Evolutionary conservation across 2,113 vertebrate species (phyloP), one percentile per base, ranked within the genome.

Genomic region (Psilopogon haemacephalus): DNA sequence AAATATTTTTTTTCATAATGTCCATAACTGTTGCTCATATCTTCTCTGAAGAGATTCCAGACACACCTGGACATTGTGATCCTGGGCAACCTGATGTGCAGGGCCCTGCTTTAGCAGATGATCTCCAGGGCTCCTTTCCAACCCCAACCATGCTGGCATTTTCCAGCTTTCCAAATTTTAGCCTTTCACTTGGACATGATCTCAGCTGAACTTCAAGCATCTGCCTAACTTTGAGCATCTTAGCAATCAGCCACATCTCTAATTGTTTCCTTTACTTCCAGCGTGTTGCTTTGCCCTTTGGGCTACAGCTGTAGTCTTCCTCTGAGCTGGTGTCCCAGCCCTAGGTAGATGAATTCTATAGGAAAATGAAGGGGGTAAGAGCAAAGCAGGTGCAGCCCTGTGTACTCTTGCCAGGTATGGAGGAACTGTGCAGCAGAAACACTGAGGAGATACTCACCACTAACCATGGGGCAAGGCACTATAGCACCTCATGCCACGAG

Each of bases 391-490:
- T 23, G 55, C 27, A 28, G 37, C 12, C 2, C n/a, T n/a, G 14
- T 2, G 3, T 3, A 7, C 5, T n/a, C 77, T 33, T 33, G 46
- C n/a, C 5, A 3, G 10, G 18, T 1, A 3, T 12, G 23, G 28
- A 65, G 28, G 20, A 50, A 21, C 7, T 11, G 5, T 2, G 3
- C 7, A 13, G 15, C 27, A 72, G 28, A 44, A 37, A n/a, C 12
- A 1, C 8, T n/a, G 42, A 17, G 18, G 19, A 37, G 19, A 15
- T 14, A 12, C 24, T 18, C 24, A 18, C 6, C 15, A 5, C 38
- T 4, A 4, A 5, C 23, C 35, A 16, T 32, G 35, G 42, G 42
- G 32, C 38, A 44, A 44, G 17, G 16, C 18, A 15, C 42, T 44
- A 16, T 7, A 44, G 17, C 42, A 44, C 42, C 42, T 73, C 12